Conservation (phyloP, 2,113 vertebrate species). For the Petrocephalus microphthalmus region DNA sequence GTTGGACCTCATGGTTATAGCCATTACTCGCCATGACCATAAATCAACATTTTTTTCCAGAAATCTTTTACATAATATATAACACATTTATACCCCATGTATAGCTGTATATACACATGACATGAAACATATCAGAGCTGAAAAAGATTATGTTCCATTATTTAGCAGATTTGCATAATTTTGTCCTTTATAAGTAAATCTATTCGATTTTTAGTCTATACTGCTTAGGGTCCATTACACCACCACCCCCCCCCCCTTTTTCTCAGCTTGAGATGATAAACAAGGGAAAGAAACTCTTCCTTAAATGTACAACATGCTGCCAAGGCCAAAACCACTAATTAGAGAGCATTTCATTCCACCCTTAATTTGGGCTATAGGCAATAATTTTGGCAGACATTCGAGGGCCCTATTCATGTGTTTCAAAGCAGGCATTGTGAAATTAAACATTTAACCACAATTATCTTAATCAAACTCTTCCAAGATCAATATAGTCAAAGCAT, state of each 20-base stretch:
- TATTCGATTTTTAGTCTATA: neutral
- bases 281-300: neutral
- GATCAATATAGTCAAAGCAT: neutral
- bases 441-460: constrained; percentile 14
- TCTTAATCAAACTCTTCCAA: constrained; percentile 5
- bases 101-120: neutral
- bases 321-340: constrained; percentile 13
- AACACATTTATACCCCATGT: neutral
- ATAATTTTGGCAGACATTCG: neutral
- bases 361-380: constrained; percentile 10
- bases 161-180: too few species aligned
- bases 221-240: neutral
- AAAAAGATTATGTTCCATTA: too few species aligned
- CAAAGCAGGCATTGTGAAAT: neutral
- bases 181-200: neutral
- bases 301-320: neutral
- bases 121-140: neutral
- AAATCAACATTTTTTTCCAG: neutral
- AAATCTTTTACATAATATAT: neutral
- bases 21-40: neutral
- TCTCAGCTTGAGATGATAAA: neutral
- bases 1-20: constrained; percentile 23
- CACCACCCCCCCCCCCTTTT: neutral
- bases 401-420: constrained; percentile 8
- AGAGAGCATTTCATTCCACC: constrained; percentile 1